A percentile compares a stretch with the other conserved stretches of the same genome.
These are phyloP conservation scores for Cephalopterus ornatus DNA, from an alignment of 2,113 vertebrate genomes.

Conservation along the genomic window DNA sequence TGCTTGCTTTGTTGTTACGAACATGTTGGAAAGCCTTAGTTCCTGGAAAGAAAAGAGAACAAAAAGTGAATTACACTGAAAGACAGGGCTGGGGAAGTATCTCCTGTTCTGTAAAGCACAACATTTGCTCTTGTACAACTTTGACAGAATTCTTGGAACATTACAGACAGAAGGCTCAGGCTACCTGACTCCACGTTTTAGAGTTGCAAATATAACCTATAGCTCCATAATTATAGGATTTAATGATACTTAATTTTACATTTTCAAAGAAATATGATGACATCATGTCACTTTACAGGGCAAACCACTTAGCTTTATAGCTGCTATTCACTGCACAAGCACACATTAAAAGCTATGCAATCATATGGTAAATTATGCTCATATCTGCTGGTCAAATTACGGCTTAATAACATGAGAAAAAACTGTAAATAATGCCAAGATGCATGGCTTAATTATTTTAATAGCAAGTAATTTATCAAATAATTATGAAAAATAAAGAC, in stretches of 20 bases:
- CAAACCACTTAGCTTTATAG: constrained; percentile 37
- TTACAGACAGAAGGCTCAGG: not conserved
- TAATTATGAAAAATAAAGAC: not conserved
- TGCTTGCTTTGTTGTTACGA: not conserved
- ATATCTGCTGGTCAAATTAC: constrained; percentile 41
- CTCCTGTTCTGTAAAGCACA: not conserved
- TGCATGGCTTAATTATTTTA: constrained; percentile 30
- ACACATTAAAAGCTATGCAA: constrained; percentile 14
- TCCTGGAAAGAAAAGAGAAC: not conserved
- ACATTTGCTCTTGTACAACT: not conserved
- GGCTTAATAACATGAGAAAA: constrained; percentile 43
- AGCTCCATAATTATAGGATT: constrained; percentile 1
- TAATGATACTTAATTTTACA: constrained; percentile 41
- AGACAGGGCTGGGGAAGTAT: not conserved
- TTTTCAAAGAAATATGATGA: constrained; percentile 46
- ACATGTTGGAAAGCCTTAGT: not conserved
- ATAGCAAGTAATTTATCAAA: constrained; percentile 5
- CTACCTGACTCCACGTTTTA: not conserved
- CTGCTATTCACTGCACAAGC: constrained; percentile 9
- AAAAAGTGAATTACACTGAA: not conserved
- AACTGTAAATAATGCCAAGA: constrained; percentile 22
- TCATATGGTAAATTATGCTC: constrained; percentile 1
- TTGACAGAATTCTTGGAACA: not conserved
- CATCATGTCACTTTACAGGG: constrained; percentile 28
- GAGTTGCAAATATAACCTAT: constrained; percentile 29